phyloP scores from a whole-genome alignment of 2,888 invertebrate species.

The Plusia festucae region DNA sequence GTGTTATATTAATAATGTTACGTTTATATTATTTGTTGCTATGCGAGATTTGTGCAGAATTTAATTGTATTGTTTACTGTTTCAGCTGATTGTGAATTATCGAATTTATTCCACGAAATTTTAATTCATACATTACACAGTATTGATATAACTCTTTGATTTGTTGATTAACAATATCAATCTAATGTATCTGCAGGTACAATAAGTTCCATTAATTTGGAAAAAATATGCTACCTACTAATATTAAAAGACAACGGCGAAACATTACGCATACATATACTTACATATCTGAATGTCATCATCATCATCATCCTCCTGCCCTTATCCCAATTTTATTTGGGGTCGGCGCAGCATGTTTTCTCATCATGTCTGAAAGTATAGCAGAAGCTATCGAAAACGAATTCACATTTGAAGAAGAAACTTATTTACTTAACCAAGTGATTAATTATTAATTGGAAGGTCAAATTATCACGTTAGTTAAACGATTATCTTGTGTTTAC shows the following conservation, averaged over 20 bases:
- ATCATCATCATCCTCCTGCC: no score
- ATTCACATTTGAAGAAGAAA: background rate
- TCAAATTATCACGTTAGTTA: background rate
- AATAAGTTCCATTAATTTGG: no score
- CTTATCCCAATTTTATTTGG: no score
- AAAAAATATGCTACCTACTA: no score
- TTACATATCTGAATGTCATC: no score
- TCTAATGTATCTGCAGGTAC: no score
- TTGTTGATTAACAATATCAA: no score
- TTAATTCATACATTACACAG: no score
- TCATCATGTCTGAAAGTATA: background rate
- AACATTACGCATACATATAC: no score
- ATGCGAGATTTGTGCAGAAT: slow-evolving; percentile 1
- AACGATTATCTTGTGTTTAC: slow-evolving; percentile 1
- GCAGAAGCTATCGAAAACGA: background rate
- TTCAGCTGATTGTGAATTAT: background rate
- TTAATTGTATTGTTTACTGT: background rate
- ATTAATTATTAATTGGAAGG: slow-evolving; percentile 14
- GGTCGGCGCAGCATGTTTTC: no score
- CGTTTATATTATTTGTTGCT: slow-evolving; percentile 14
- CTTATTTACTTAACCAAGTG: slow-evolving; percentile 9
- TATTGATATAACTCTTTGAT: no score
- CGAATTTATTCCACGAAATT: background rate
- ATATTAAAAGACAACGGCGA: no score
- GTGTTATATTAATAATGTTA: slow-evolving; percentile 9